These are phyloP conservation scores for Anthoscopus minutus DNA, from an alignment of 2,113 vertebrate species.

Conservation along the genomic window DNA sequence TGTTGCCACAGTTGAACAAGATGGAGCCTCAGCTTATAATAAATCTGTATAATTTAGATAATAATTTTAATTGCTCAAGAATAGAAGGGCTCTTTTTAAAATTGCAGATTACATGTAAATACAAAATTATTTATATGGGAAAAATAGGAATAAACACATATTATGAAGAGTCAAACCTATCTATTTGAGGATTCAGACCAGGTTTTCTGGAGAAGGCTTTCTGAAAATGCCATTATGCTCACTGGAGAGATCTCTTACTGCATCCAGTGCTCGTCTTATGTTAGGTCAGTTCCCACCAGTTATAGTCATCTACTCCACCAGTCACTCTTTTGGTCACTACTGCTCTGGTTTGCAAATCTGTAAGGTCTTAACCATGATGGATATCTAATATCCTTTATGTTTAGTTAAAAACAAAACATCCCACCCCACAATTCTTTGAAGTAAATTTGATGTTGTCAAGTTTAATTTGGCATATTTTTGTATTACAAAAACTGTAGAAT, in stretches of 20 bases:
- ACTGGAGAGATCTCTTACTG: not conserved
- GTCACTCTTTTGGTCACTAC: not conserved
- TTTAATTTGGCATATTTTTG: not conserved
- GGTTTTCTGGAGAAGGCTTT: not conserved
- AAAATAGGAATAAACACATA: not conserved
- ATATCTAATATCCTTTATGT: not conserved
- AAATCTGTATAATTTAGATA: not conserved
- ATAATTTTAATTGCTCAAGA: not conserved
- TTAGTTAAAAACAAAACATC: not conserved
- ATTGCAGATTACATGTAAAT: not conserved
- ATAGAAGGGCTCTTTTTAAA: not conserved
- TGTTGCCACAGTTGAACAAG: not conserved
- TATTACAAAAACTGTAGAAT: not conserved
- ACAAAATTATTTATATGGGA: not conserved
- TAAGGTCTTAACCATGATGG: not conserved
- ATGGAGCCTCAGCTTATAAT: not conserved
- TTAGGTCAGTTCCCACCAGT: not conserved
- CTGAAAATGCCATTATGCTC: not conserved
- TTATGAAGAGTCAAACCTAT: not conserved
- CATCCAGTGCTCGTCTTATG: not conserved
- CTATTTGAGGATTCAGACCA: not conserved
- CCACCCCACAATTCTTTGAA: not conserved
- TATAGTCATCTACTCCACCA: not conserved
- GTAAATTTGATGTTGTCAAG: not conserved
- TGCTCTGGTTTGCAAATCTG: not conserved